Percentiles rank a stretch among this genome's conserved stretches.
Conservation (phyloP, 1,140 invertebrate genomes). For the Drosophila dunni region DNA sequence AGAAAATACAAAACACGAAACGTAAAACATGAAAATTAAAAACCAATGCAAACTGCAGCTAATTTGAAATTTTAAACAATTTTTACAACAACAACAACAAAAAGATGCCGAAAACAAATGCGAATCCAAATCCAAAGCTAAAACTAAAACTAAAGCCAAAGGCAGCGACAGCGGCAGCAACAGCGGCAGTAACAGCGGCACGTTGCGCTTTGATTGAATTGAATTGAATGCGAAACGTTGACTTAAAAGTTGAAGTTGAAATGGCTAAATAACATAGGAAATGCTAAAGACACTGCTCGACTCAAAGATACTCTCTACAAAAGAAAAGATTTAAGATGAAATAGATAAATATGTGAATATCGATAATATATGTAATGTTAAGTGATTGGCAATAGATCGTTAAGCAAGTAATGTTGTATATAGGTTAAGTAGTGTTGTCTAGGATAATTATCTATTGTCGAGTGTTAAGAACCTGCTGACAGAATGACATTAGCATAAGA, state of each 20-base stretch:
- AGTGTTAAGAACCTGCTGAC: too few species aligned
- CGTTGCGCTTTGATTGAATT: conserved; percentile 82
- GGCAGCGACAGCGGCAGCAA: conserved; percentile 55
- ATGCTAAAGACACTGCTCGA: neutral
- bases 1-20: conserved; percentile 43
- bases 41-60: conserved; percentile 73
- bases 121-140: conserved; percentile 43
- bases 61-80: conserved; percentile 80
- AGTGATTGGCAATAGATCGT: too few species aligned
- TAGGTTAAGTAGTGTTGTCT: too few species aligned
- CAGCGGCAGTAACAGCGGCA: conserved; percentile 26
- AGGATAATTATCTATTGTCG: too few species aligned
- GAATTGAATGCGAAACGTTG: conserved; percentile 62
- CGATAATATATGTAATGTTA: too few species aligned
- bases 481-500: too few species aligned
- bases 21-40: conserved; percentile 49
- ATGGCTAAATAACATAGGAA: conserved; percentile 40
- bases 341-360: too few species aligned
- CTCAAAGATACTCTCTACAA: neutral
- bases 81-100: conserved; percentile 56
- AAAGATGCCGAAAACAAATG: conserved; percentile 73
- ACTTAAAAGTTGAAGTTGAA: conserved; percentile 37
- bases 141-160: conserved; percentile 41
- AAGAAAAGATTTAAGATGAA: neutral
- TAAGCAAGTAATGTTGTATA: too few species aligned